phyloP scores from a whole-genome alignment of 2,888 invertebrate genomes.

The Bellardia pandia region DNA sequence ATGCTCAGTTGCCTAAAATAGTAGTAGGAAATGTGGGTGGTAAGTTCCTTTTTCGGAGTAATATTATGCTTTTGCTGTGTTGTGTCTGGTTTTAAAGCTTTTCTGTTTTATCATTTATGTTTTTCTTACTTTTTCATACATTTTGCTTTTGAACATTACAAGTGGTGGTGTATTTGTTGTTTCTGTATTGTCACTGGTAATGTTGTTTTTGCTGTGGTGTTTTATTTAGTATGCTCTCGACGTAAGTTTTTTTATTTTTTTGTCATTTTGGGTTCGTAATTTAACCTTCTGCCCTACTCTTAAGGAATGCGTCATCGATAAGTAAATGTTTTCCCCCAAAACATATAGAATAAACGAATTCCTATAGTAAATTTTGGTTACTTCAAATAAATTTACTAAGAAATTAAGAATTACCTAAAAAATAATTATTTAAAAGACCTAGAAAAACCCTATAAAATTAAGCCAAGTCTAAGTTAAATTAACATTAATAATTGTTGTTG shows the following conservation, averaged over 20 bases:
- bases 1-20: constrained; percentile 51
- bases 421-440: too few species aligned
- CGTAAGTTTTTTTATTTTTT: constrained; percentile 37
- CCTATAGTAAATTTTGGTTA: constrained; percentile 1
- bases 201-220: constrained; percentile 35
- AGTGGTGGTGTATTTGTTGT: constrained; percentile 47
- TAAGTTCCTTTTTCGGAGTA: constrained; percentile 51
- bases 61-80: constrained; percentile 10
- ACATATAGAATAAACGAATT: constrained; percentile 25
- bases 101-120: constrained; percentile 25
- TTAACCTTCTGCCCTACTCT: constrained; percentile 82
- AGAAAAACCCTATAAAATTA: too few species aligned
- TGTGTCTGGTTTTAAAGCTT: constrained; percentile 38
- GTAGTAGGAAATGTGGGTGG: constrained; percentile 62
- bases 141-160: constrained; percentile 13
- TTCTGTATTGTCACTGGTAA: not conserved
- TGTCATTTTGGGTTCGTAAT: constrained; percentile 73
- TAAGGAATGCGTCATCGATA: constrained; percentile 81
- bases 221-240: constrained; percentile 37
- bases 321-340: constrained; percentile 68
- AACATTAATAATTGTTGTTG: constrained; percentile 75
- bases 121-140: constrained; percentile 10
- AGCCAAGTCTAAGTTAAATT: not conserved
- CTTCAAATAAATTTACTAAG: not conserved
- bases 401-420: not conserved